Base-by-base conservation (phyloP, 2,888 invertebrate species). In the Alcis repandata region DNA sequence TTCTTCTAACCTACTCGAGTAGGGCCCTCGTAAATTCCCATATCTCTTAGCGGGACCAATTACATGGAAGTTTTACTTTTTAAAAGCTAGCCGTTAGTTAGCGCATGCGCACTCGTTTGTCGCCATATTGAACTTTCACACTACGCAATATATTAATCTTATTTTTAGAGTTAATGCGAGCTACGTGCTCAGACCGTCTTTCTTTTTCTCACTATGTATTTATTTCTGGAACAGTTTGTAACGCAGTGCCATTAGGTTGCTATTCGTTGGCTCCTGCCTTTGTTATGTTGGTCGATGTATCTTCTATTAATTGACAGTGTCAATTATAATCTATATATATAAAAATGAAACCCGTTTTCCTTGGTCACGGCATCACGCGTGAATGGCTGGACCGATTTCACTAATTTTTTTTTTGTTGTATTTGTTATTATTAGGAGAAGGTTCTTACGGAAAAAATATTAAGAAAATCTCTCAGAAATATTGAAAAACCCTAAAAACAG, bases 101-200 rank as follows among this genome's bases (percentile, higher is more conserved):
- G 77, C 79, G 79, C 81, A 80, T 77, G 80, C 80, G 82, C 76
- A 69, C 75, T 84, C 79, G 78, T 86, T 88, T 88, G 85, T 88
- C 88, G 84, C 80, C 82, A 80, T 80, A 84, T 80, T 90, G 89
- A 90, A 92, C 90, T 91, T 89, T 91, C 87, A 91, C 92, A 89
- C 87, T 79, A 75, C 60, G 77, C 74, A 70, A 80, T 82, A 85
- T 82, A 91, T 90, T 89, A 88, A 88, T 90, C 88, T 90, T 89
- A 92, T 91, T 91, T 91, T 91, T 85, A 84, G 80, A 85, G 79
- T 83, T 88, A 90, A 89, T 85, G 87, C 80, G 77, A 74, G 75
- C 81, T 85, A 86, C 87, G 88, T 83, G 84, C 86, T 80, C 81
- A 76, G 81, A 82, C 84, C 83, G 79, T 87, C 82, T 86, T 83